Percentiles rank a stretch among this genome's conserved stretches.
These are phyloP conservation scores for Philaethria dido DNA, from an alignment of 2,888 invertebrate species.

Conservation along the genomic window DNA sequence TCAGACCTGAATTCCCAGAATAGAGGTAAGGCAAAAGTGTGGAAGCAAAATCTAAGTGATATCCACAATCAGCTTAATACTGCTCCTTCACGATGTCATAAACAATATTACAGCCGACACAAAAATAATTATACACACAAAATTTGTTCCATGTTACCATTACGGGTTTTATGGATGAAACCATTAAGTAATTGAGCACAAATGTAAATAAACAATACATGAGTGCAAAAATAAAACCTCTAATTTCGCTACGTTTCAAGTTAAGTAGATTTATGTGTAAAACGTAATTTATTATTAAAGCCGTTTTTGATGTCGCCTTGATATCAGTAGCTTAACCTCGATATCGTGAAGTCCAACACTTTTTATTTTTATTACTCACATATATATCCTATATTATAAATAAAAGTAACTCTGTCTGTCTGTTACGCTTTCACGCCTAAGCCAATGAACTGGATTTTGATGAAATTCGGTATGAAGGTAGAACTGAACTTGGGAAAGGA, in stretches of 20 bases:
- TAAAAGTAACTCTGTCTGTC: too few relatives aligned
- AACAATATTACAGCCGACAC: not conserved
- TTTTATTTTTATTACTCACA: too few relatives aligned
- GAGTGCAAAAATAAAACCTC: not conserved
- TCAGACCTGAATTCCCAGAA: slow-evolving; percentile 11
- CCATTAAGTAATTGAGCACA: not conserved
- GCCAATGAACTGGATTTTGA: too few relatives aligned
- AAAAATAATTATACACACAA: not conserved
- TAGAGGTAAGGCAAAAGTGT: slow-evolving; percentile 10
- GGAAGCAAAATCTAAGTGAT: slow-evolving; percentile 19
- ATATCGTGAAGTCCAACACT: too few relatives aligned
- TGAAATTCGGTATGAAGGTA: too few relatives aligned
- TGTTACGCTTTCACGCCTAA: too few relatives aligned
- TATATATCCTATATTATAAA: too few relatives aligned
- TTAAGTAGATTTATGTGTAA: slow-evolving; percentile 11
- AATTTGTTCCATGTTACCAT: not conserved
- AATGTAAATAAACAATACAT: slow-evolving; percentile 2
- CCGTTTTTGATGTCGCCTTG: not conserved
- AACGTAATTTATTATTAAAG: not conserved
- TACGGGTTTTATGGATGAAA: not conserved
- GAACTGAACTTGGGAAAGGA: too few relatives aligned
- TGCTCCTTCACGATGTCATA: slow-evolving; percentile 4
- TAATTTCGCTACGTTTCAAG: not conserved
- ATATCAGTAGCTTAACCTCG: too few relatives aligned
- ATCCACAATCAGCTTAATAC: slow-evolving; percentile 14